A percentile compares a stretch with the other conserved stretches of the same genome.
Evolutionary conservation across 2,113 vertebrate species (phyloP).

Genomic region (Recurvirostra avosetta): DNA sequence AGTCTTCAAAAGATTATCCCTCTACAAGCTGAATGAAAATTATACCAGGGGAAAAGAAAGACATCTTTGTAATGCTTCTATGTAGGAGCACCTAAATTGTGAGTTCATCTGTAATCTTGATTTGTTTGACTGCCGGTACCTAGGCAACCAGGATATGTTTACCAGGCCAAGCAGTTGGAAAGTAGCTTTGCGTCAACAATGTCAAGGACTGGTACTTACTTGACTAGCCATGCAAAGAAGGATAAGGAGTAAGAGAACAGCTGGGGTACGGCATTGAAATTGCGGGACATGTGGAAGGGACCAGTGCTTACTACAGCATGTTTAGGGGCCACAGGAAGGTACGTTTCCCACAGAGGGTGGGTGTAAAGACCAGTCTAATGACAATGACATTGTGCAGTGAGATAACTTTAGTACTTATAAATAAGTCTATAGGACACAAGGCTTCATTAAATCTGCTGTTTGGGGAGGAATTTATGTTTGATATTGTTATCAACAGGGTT

Average conservation of each 20-base stretch:
- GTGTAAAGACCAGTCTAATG: not conserved
- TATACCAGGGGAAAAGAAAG: not conserved
- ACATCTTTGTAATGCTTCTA: not conserved
- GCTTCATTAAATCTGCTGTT: not conserved
- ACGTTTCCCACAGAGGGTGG: accelerated
- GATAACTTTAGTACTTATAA: not conserved
- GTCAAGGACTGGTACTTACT: not conserved
- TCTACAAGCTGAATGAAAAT: not conserved
- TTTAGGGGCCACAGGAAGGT: not conserved
- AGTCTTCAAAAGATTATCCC: not conserved
- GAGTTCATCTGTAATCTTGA: not conserved
- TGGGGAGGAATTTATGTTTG: not conserved
- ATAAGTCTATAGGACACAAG: not conserved
- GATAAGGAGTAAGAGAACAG: not conserved
- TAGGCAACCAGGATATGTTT: not conserved
- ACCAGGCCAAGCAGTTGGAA: not conserved
- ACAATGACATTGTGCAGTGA: not conserved
- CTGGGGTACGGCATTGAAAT: not conserved
- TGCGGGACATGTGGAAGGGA: not conserved
- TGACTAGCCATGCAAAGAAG: not conserved
- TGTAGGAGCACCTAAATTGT: not conserved
- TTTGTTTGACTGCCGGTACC: not conserved
- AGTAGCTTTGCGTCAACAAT: not conserved
- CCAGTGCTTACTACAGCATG: not conserved
- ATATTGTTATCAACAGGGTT: not conserved